phyloP scores from a whole-genome alignment of 2,113 vertebrate species.

The Hiodon tergisus region DNA sequence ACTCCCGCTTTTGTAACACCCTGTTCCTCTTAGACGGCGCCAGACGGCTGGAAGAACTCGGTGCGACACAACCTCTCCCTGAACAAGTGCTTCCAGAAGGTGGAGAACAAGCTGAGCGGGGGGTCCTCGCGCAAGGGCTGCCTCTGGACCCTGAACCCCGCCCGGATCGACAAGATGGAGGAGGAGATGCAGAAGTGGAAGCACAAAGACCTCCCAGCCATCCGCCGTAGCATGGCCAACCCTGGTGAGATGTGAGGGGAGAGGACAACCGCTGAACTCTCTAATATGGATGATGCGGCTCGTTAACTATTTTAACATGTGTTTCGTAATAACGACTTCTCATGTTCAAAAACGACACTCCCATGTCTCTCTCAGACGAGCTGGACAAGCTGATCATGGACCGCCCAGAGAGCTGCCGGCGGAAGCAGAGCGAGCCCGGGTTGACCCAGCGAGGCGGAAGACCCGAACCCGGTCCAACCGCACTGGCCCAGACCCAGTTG shows the following conservation, averaged over 20 bases:
- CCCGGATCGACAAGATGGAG: conserved; percentile 97
- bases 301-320: background rate
- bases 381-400: conserved; percentile 94
- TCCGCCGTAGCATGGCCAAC: conserved; percentile 94
- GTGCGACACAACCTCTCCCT: conserved; percentile 97
- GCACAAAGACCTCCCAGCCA: conserved; percentile 87
- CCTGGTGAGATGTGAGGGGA: conserved; percentile 63
- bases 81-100: conserved; percentile 98
- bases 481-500: conserved; percentile 64
- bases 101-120: conserved; percentile 82
- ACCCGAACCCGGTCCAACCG: conserved; percentile 43
- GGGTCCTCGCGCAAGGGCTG: conserved; percentile 92
- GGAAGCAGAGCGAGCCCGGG: conserved; percentile 56
- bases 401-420: conserved; percentile 82
- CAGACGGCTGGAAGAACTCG: conserved; percentile 97
- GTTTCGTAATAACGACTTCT: conserved; percentile 10
- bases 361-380: conserved; percentile 70
- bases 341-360: background rate
- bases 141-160: conserved; percentile 92
- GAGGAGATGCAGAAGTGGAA: conserved; percentile 99
- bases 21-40: conserved; percentile 72
- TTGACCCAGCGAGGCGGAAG: conserved; percentile 55
- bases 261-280: no score
- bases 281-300: no score
- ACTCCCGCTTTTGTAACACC: background rate